Percentiles rank a stretch among this genome's conserved stretches.
Conservation (phyloP, 2,888 invertebrate genomes). For the Spilosoma lubricipeda region DNA sequence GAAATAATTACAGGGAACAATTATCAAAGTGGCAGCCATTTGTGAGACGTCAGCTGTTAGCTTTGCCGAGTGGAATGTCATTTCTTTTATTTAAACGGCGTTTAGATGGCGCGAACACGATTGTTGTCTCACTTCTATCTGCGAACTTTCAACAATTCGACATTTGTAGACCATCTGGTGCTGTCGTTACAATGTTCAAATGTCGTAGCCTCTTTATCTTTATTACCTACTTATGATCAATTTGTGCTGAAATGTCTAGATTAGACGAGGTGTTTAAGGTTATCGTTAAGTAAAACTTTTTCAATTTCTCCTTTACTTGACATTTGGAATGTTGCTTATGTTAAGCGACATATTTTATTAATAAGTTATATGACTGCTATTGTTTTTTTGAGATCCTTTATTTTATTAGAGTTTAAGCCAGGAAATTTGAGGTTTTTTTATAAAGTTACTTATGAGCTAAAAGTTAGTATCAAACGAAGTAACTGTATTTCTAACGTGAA, state of each 20-base stretch:
- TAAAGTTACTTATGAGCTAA: neutral
- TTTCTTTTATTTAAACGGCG: conserved; percentile 65
- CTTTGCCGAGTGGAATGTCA: conserved; percentile 61
- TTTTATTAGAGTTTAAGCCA: neutral
- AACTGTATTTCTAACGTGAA: conserved; percentile 42
- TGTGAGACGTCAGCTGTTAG: conserved; percentile 67
- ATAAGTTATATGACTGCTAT: no score
- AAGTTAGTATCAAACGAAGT: conserved; percentile 9
- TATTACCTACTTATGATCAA: conserved; percentile 43
- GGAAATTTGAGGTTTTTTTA: neutral
- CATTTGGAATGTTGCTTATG: neutral
- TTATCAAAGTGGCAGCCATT: conserved; percentile 66
- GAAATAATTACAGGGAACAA: conserved; percentile 70
- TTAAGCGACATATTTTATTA: neutral
- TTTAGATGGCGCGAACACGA: conserved; percentile 49
- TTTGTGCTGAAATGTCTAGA: conserved; percentile 23
- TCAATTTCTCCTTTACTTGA: neutral
- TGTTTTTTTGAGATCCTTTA: neutral
- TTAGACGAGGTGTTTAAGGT: conserved; percentile 18
- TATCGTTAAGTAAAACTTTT: neutral
- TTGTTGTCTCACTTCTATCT: conserved; percentile 63
- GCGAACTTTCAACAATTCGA: conserved; percentile 72
- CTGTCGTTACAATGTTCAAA: conserved; percentile 50
- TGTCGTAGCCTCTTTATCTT: conserved; percentile 60
- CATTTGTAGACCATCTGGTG: conserved; percentile 75